Base-by-base conservation (phyloP, 1,140 invertebrate genomes). In the Zophobas atratus region DNA sequence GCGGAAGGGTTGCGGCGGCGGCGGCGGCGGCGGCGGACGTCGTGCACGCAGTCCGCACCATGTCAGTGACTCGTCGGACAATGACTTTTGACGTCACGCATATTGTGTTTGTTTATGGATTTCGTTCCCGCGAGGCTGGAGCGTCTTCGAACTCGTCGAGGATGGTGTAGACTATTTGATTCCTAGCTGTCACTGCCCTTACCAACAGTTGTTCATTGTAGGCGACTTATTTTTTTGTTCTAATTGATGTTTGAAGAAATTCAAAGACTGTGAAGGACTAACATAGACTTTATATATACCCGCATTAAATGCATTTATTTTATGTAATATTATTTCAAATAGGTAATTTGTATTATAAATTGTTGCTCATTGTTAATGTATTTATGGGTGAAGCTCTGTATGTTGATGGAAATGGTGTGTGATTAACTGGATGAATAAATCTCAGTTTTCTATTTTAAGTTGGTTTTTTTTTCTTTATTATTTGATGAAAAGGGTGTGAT, bases 251-350 rank as follows among this genome's bases (percentile, higher is more conserved):
- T 55, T 34, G 35, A 67, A 67, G 60, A 67, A 67, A 67, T 43
- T 67, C 43, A 46, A 78, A 78, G 70, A 78, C 77, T 78, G 71
- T 49, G 48, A 72, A 77, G 67, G 55, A 70, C 38, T 76, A 46
- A 46, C 43, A 46, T 46, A 46, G 49, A 5, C 49, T 51, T 51
- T 51, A 35, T 71, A 49, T 71, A 74, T 74, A 78, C 56, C 74
- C 70, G 77, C 77, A 79, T 81, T 76, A 81, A 81, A 79, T 81
- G 80, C 77, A 81, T 79, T 81, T 79, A 76, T 79, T 67, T 78
- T 60, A 75, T 75, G 55, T 75, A 67, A 75, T 60, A 60, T 63
- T 63, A 57, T 60, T 75, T 39, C 34, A 60, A 35, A 49, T 75
- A 67, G 57, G 35, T 75, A 76, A 76, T 76, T 76, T 76, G 74